Base-by-base conservation (phyloP, 2,888 invertebrate species). In the Campoplex capitator region DNA sequence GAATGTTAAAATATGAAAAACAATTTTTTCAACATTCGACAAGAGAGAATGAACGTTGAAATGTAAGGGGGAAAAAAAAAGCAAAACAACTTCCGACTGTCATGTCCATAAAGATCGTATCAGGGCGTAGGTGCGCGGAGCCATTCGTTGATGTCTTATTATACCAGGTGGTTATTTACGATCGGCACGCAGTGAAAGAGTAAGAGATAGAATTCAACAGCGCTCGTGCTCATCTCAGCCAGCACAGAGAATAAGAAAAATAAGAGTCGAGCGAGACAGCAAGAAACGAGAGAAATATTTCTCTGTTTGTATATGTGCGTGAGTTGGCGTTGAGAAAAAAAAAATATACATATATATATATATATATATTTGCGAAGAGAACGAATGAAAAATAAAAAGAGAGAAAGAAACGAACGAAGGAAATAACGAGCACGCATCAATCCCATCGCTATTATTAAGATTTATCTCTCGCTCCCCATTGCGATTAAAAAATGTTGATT, bases 81-180 rank as follows among this genome's bases (percentile, higher is more conserved):
- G 62, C 13, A 83, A 88, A 90, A 90, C 89, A 90, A 92, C 92
- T 92, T 92, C 91, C 92, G 91, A 92, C 90, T 90, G 90, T 91
- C 91, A 88, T 89, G 90, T 90, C 88, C 90, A 90, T 91, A 91
- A 92, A 92, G 93, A 93, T 93, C 86, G 90, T 91, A 92, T 93
- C 93, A 89, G 87, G 86, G 91, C 91, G 91, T 92, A 92, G 92
- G 92, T 92, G 91, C 90, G 81, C 87, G 86, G 88, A 90, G 90
- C 88, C 89, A 88, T 89, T 90, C 91, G 92, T 89, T 92, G 93
- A 92, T 92, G 92, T 93, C 93, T 93, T 92, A 91, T 93, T 93
- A 92, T 91, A 91, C 90, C 88, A 88, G 87, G 82, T 89, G 89
- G 91, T 92, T 93, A 92, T 93, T 93, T 93, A 93, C 91, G 92